Evolutionary conservation across 2,888 invertebrate species (phyloP), one percentile per base, ranked within the genome.

Genomic region (Hyppa rectilinea): DNA sequence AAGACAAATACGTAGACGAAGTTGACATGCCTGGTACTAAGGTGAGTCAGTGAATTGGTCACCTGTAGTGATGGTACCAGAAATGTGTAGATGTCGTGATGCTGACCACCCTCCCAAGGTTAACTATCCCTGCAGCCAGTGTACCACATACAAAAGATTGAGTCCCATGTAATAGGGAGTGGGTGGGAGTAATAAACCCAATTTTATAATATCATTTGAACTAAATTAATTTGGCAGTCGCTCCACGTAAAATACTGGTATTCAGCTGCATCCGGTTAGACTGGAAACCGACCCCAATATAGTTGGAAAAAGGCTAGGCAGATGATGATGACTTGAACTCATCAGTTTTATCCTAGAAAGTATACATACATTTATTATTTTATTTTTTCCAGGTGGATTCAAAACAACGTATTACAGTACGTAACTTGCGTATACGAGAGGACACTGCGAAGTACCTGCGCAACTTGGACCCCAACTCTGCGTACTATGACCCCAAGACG

Each of bases 11-110:
- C 89, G 99, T 98, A 0, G 98, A 98, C 88, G 98, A 98, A 93
- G 98, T 98, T 7, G 99, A 99, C 94, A 99, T 99, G 99, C 99
- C 99, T 29, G 99, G 99, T 53, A 99, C 99, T 12, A 99, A 99
- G 96, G 59, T 59, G 49, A 49, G 50, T 26, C 26, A 49, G 7
- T 17, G 17, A 26, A 2, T 26, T 26, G 49, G 49, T 17, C 3
- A 26, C 14, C 49, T 17, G 49, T 2, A 14, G 49, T 14, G 5
- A 12, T 23, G 12, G 6, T 26, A 14, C 26, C 17, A 14, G 49
- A 49, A 49, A 49, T 49, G 26, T 26, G 0, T 26, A 14, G 26
- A 14, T 23, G 14, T 26, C 1, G 47, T 49, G 49, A 6, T 14
- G 14, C 14, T 49, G 26, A 6, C 14, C 14, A 14, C 14, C 5